A percentile compares a stretch with the other conserved stretches of the same genome.
Conservation (phyloP, 2,888 invertebrate species). For the Sinhomidia bicolor region DNA sequence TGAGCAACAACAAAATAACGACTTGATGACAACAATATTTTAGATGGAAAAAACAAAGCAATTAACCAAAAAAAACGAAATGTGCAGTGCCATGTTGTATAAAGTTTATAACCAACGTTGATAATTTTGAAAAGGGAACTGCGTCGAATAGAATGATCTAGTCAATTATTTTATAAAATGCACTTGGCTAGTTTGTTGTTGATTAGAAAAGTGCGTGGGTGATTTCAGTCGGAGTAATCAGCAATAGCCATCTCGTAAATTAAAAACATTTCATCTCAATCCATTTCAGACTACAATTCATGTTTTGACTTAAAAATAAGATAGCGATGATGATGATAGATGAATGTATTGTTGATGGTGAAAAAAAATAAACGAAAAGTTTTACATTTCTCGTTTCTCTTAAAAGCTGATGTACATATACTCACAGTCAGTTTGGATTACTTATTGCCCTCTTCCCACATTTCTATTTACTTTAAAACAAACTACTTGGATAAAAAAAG, state of each 20-base stretch:
- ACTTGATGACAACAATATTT: constrained; percentile 36
- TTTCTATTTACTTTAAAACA: not conserved
- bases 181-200: too few species aligned
- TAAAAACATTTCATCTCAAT: constrained; percentile 37
- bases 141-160: not conserved
- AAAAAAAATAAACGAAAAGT: constrained; percentile 27
- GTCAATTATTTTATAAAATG: not conserved
- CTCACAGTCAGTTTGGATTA: not conserved
- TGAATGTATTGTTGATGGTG: not conserved
- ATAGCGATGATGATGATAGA: constrained; percentile 22
- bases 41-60: constrained; percentile 18
- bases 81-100: not conserved
- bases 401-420: not conserved
- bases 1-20: constrained; percentile 8
- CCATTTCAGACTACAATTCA: constrained; percentile 17
- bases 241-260: constrained; percentile 22
- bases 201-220: not conserved
- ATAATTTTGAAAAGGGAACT: too few species aligned
- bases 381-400: constrained; percentile 13
- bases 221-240: not conserved
- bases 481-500: too few species aligned
- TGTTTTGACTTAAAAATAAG: constrained; percentile 20
- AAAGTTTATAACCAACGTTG: too few species aligned
- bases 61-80: constrained; percentile 17
- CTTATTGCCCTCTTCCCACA: not conserved